phyloP scores from a whole-genome alignment of 2,113 vertebrate species.

The Hiodon alosoides region DNA sequence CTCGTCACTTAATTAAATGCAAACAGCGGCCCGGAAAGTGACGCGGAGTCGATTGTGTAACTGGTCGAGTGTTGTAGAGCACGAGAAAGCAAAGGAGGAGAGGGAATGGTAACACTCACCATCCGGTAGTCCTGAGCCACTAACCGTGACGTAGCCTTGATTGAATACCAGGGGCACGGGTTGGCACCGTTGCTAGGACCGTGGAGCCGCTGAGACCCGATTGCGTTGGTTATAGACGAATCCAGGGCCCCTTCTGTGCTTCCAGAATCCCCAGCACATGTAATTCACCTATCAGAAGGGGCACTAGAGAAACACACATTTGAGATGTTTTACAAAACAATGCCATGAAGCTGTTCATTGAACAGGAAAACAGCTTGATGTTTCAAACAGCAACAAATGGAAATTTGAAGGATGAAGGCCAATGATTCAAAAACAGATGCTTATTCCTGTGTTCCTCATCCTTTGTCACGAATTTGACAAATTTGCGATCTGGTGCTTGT shows the following conservation, averaged over 20 bases:
- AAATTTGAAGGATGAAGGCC: slow-evolving; percentile 3
- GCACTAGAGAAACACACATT: slow-evolving; percentile 32
- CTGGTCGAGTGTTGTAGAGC: slow-evolving; percentile 32
- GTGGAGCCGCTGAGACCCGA: background rate
- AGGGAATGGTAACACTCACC: slow-evolving; percentile 15
- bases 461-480: background rate
- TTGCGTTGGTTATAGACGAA: background rate
- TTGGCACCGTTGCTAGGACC: no score
- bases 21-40: slow-evolving; percentile 38
- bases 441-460: background rate
- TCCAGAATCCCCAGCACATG: slow-evolving; percentile 6
- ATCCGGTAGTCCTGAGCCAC: slow-evolving; percentile 36
- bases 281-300: slow-evolving; percentile 13
- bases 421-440: slow-evolving; percentile 6
- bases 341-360: slow-evolving; percentile 36
- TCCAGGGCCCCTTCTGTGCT: background rate
- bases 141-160: slow-evolving; percentile 27
- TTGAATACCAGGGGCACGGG: slow-evolving; percentile 14
- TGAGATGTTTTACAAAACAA: slow-evolving; percentile 44
- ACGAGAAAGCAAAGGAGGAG: slow-evolving; percentile 1
- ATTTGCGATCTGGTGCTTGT: background rate
- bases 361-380: slow-evolving; percentile 38
- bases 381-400: slow-evolving; percentile 32
- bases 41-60: slow-evolving; percentile 36
- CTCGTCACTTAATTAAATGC: slow-evolving; percentile 37